Evolutionary conservation across 1,140 invertebrate species (phyloP), one percentile per base, ranked within the genome.

Genomic region (Glossosoma conforme): DNA sequence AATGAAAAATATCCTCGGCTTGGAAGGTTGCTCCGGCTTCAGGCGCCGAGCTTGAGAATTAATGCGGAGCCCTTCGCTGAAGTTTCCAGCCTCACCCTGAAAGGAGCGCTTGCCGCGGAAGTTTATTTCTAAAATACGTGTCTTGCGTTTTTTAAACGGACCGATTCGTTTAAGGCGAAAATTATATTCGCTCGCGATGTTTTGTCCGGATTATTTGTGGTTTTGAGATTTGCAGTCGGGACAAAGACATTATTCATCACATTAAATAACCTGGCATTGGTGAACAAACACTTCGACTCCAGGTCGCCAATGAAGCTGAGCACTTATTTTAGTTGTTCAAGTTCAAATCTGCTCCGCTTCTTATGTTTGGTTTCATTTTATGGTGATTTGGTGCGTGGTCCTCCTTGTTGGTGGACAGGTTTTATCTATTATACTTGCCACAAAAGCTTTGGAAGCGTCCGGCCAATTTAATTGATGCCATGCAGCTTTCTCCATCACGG

Each of bases 391-490:
- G n/a, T n/a, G n/a, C n/a, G n/a, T n/a, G n/a, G n/a, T n/a, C n/a
- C n/a, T n/a, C n/a, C n/a, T n/a, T n/a, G n/a, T n/a, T n/a, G 25
- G 33, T 18, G 24, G 47, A 50, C 47, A 50, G 47, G 45, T 47
- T 33, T 38, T 36, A 47, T 47, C n/a, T 28, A 28, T 28, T 28
- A 28, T 45, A 35, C 22, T 45, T 30, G 32, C 45, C 20, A n/a
- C 24, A 28, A 28, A 28, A 28, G n/a, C 24, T 28, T 28, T n/a
- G n/a, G n/a, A n/a, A n/a, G n/a, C 40, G 17, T 42, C 37, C 47
- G 47, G 35, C 21, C 15, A 15, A 11, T 50, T 42, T 15, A 50
- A 33, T 50, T 50, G 6, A 41, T 19, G 47, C 38, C 40, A 14
- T 22, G 25, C 40, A 33, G 47, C 36, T 40, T 42, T 38, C 25